Percentiles rank a stretch among this genome's conserved stretches.
phyloP scores from a whole-genome alignment of 2,797 vertebrate species.

The Pteropus rufus region DNA sequence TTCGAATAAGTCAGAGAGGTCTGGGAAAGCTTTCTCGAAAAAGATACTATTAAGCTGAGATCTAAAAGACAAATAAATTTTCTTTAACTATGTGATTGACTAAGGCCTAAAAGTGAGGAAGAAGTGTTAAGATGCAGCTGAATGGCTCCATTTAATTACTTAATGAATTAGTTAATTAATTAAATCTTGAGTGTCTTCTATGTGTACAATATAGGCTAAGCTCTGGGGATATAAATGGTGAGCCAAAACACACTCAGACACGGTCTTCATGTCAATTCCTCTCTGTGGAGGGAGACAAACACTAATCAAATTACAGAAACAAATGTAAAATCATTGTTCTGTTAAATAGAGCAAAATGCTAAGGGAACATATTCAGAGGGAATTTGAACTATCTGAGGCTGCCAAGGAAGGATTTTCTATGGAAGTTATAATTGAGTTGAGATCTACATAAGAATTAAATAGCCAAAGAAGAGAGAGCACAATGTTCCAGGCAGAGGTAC shows the following conservation, averaged over 20 bases:
- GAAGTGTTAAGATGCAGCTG: not conserved
- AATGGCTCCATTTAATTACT: not conserved
- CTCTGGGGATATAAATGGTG: not conserved
- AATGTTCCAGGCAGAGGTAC: not conserved
- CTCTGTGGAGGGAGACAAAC: not conserved
- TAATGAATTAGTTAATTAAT: not conserved
- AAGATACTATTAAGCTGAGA: not conserved
- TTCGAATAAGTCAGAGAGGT: not conserved
- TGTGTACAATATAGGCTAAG: not conserved
- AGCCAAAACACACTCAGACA: not conserved
- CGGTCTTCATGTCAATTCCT: not conserved
- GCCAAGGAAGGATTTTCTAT: not conserved
- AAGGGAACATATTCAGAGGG: not conserved
- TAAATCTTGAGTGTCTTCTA: not conserved
- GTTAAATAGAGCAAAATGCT: not conserved
- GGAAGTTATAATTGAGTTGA: not conserved
- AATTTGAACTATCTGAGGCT: not conserved
- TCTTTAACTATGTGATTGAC: not conserved
- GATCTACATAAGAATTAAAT: not conserved
- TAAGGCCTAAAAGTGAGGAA: not conserved
- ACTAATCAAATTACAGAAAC: not conserved
- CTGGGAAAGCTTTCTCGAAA: constrained; percentile 1
- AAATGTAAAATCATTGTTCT: not conserved
- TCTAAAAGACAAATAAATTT: not conserved
- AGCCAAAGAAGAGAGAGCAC: not conserved